Conservation (phyloP, 2,888 invertebrate genomes). For the Acanthopleura granulata region DNA sequence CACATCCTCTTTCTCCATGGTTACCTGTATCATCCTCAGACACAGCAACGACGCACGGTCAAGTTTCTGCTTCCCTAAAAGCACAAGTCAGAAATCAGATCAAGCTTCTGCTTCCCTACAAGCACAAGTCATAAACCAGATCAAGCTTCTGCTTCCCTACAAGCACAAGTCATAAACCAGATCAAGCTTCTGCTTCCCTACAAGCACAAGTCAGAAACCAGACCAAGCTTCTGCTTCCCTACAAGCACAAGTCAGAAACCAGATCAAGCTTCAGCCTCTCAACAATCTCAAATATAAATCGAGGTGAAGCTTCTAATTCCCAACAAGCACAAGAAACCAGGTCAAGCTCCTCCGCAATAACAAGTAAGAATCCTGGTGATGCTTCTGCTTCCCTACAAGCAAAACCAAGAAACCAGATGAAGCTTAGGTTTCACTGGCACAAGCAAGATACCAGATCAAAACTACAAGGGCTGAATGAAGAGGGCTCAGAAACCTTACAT, state of each 20-base stretch:
- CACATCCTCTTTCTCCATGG: constrained; percentile 79
- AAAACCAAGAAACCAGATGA: constrained; percentile 72
- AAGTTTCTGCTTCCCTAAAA: constrained; percentile 73
- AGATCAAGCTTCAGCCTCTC: constrained; percentile 77
- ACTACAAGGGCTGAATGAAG: no score
- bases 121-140: constrained; percentile 72
- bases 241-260: constrained; percentile 79
- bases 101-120: constrained; percentile 74
- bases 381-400: constrained; percentile 71
- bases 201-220: background rate
- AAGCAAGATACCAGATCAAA: constrained; percentile 76
- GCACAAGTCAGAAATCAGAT: constrained; percentile 74
- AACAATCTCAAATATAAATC: constrained; percentile 80
- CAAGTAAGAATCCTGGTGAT: constrained; percentile 77
- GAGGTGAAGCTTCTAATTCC: constrained; percentile 77
- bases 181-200: constrained; percentile 76
- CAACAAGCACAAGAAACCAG: constrained; percentile 70
- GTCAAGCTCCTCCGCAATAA: constrained; percentile 70
- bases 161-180: constrained; percentile 72
- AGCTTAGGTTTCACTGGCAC: no score
- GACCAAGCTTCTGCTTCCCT: constrained; percentile 56
- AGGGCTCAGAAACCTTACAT: no score
- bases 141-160: constrained; percentile 76
- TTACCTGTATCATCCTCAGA: constrained; percentile 82
- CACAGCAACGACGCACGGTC: constrained; percentile 81